These are phyloP conservation scores for Typhlichthys subterraneus DNA, from an alignment of 2,797 vertebrate genomes.

Conservation along the genomic window DNA sequence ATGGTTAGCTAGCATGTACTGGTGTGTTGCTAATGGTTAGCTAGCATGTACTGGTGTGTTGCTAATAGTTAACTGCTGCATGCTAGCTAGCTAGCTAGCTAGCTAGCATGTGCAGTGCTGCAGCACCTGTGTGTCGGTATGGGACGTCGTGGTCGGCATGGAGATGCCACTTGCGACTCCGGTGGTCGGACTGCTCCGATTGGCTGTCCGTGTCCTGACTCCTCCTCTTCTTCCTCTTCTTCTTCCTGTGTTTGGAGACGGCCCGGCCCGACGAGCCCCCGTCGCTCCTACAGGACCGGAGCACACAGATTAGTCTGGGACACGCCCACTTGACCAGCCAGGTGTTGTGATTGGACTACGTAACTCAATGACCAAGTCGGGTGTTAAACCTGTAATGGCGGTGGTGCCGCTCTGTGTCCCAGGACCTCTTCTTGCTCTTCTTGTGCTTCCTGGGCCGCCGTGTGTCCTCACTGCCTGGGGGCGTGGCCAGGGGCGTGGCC, in stretches of 20 bases:
- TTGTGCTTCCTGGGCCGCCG: conserved; percentile 83
- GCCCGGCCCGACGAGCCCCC: conserved; percentile 69
- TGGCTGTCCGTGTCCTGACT: conserved; percentile 72
- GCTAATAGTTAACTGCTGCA: too few relatives aligned
- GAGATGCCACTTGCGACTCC: conserved; percentile 24
- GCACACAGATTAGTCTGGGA: too few relatives aligned
- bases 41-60: too few relatives aligned
- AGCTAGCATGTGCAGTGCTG: conserved; percentile 28
- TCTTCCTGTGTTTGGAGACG: conserved; percentile 82
- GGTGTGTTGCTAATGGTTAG: too few relatives aligned
- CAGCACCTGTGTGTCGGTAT: too few relatives aligned
- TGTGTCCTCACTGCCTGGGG: conserved; percentile 60
- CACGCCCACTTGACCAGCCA: too few relatives aligned
- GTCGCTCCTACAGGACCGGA: conserved; percentile 64
- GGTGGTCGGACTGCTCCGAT: conserved; percentile 35
- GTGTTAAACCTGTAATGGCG: too few relatives aligned
- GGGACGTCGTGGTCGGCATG: too few relatives aligned
- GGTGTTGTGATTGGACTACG: too few relatives aligned
- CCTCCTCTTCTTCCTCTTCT: conserved; percentile 85
- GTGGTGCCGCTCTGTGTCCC: conserved; percentile 82
- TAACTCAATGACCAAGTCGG: too few relatives aligned
- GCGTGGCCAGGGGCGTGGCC: conserved; percentile 47
- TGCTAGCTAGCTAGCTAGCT: too few relatives aligned
- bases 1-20: too few relatives aligned
- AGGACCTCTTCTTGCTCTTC: conserved; percentile 92